Evolutionary conservation across 2,888 invertebrate genomes (phyloP).

Genomic region (Elgonia sp.): DNA sequence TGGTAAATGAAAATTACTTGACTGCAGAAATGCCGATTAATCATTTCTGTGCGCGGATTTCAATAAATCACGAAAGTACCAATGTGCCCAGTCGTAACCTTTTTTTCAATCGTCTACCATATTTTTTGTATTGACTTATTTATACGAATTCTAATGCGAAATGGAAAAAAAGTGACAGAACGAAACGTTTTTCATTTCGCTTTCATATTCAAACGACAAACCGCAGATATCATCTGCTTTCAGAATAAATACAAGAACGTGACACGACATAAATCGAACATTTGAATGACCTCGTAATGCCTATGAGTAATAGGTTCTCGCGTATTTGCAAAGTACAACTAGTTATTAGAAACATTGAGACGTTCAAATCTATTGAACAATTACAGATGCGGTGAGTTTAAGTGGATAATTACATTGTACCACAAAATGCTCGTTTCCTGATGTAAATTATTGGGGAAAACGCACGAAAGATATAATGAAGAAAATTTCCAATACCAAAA

Average conservation of each 20-base stretch:
- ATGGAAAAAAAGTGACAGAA: slow-evolving; percentile 38
- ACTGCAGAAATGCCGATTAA: not conserved
- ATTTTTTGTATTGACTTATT: slow-evolving; percentile 42
- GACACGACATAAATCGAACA: slow-evolving; percentile 72
- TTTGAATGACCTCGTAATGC: slow-evolving; percentile 70
- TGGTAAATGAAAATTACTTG: not conserved
- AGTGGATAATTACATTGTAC: slow-evolving; percentile 38
- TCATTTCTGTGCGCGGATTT: not conserved
- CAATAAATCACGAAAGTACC: slow-evolving; percentile 6
- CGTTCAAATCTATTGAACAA: slow-evolving; percentile 23
- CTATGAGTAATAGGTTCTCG: slow-evolving; percentile 66
- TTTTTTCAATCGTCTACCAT: slow-evolving; percentile 6
- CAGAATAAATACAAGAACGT: slow-evolving; percentile 74
- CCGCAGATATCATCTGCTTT: slow-evolving; percentile 74
- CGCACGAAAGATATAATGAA: no score
- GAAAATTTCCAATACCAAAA: no score
- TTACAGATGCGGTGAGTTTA: slow-evolving; percentile 14
- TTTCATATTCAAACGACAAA: slow-evolving; percentile 63
- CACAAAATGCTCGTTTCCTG: no score
- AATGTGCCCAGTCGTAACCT: not conserved
- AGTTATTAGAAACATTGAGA: slow-evolving; percentile 55
- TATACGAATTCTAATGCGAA: slow-evolving; percentile 36
- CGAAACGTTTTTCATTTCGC: slow-evolving; percentile 56
- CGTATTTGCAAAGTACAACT: slow-evolving; percentile 44
- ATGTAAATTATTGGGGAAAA: no score